phyloP scores from a whole-genome alignment of 2,797 vertebrate genomes.

The Rhynchonycteris naso region DNA sequence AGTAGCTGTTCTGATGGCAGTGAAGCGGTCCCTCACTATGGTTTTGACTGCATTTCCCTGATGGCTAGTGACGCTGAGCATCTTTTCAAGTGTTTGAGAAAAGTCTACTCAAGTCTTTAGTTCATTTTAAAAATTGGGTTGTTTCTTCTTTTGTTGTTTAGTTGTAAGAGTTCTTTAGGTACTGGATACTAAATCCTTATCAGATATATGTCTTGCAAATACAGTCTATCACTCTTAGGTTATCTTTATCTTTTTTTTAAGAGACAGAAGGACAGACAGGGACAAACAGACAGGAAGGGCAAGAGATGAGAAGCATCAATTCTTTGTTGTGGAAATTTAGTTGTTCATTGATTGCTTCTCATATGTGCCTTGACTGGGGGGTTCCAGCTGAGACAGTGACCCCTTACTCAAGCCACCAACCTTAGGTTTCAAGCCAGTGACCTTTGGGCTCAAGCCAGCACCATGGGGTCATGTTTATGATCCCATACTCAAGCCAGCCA shows the following conservation, averaged over 20 bases:
- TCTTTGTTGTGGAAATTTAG: too few relatives aligned
- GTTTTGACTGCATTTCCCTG: not conserved
- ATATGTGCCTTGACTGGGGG: too few relatives aligned
- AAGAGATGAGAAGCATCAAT: too few relatives aligned
- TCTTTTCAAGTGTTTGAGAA: not conserved
- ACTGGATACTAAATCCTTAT: not conserved
- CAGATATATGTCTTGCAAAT: not conserved
- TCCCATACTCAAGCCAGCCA: too few relatives aligned
- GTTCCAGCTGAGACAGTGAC: too few relatives aligned
- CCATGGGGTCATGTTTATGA: too few relatives aligned
- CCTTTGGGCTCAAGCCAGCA: too few relatives aligned
- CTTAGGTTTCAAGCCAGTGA: too few relatives aligned
- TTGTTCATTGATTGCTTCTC: too few relatives aligned
- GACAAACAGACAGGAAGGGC: too few relatives aligned
- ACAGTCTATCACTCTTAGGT: not conserved
- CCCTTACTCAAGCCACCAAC: too few relatives aligned
- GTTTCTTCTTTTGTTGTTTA: not conserved
- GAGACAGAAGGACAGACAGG: too few relatives aligned
- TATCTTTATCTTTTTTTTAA: not conserved
- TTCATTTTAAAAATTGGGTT: not conserved
- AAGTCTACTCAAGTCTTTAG: not conserved
- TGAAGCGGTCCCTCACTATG: not conserved
- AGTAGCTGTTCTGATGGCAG: not conserved
- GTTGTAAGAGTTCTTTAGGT: not conserved
- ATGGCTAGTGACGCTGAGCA: not conserved